Base-by-base conservation (phyloP, 2,113 vertebrate species). In the Platysteira castanea region DNA sequence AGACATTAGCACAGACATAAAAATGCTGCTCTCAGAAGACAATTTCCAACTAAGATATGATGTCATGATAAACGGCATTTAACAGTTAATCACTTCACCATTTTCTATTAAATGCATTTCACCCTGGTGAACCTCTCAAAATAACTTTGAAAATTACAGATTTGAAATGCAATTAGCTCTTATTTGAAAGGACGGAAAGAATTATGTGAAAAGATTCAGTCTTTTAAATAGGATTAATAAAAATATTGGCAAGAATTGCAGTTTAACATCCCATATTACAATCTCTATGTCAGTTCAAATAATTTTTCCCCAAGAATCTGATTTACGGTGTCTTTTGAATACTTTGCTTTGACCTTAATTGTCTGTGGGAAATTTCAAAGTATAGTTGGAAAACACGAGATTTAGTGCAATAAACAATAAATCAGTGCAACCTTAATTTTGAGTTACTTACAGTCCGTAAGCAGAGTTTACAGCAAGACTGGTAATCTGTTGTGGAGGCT, bases 401-500 rank as follows among this genome's bases (percentile, higher is more conserved):
- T 42, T 44, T 83, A 59, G 7, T 16, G 33, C 82, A 87, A 67
- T 21, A 75, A 90, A 85, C 70, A 85, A 67, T 37, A 93, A 50
- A 83, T 39, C 35, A 93, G 56, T 6, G 61, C 26, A 74, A 52
- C 69, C 15, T 86, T 42, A 63, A 87, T 52, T 46, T 24, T 83
- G 74, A 84, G 59, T 67, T 96, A 99, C 99, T 99, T 98, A 99
- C 99, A 99, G 98, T 97, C 99, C 99, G n/a, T 99, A 99, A 33
- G 99, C 99, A 64, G 99, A 99, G 97, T 99, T 99, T 82, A 99
- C 96, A 91, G 99, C 98, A 95, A 99, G 98, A 91, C 99, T 99
- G 93, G 99, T 99, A 82, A 99, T 99, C 97, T 99, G 99, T 35
- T 99, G 99, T 30, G 99, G 99, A 84, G 99, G 98, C 53, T 99